Evolutionary conservation across 2,888 invertebrate species (phyloP).

Genomic region (Polyploca ridens): DNA sequence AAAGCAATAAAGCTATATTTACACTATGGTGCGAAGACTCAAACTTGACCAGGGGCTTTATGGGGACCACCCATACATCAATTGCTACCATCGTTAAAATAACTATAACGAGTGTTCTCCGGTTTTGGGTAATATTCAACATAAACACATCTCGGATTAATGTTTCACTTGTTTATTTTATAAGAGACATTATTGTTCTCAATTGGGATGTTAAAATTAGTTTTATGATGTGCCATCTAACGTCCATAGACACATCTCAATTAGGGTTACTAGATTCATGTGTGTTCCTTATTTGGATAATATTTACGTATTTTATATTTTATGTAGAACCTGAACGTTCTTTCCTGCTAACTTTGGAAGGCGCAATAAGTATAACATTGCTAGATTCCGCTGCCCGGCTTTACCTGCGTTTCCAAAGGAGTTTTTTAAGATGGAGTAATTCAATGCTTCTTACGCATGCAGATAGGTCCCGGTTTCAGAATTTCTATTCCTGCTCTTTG

Average conservation of each 20-base stretch:
- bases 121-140: constrained; percentile 6
- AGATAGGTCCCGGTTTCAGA: no score
- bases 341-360: no score
- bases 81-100: constrained; percentile 64
- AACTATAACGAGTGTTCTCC: constrained; percentile 21
- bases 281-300: no score
- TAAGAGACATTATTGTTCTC: neutral
- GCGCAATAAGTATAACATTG: no score
- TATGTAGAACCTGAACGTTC: no score
- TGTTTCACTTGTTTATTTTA: neutral
- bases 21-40: constrained; percentile 39
- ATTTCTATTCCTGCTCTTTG: no score
- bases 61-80: constrained; percentile 67
- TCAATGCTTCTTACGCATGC: no score
- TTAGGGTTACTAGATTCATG: neutral
- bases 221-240: neutral
- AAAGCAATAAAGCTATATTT: constrained; percentile 56
- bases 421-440: no score
- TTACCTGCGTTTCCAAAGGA: no score
- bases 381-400: no score
- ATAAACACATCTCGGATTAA: neutral
- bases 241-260: no score
- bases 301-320: no score
- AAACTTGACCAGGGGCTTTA: constrained; percentile 57
- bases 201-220: neutral